Evolutionary conservation across 1,140 invertebrate species (phyloP), one percentile per base, ranked within the genome.

Genomic region (Sycophaga agraensis): DNA sequence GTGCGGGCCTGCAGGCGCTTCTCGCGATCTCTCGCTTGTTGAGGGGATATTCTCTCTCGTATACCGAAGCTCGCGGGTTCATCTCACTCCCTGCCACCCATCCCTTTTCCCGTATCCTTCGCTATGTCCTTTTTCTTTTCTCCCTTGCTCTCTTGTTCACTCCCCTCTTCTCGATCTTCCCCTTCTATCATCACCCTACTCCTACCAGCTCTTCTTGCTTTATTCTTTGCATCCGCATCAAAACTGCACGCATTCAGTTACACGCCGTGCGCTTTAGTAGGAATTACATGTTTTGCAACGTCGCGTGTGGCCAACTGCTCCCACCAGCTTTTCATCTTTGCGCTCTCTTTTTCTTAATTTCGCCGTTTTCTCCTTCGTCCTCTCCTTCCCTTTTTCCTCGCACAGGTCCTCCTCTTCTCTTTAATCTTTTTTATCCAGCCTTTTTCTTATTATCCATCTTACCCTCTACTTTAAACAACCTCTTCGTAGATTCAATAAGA

Each of bases 211-310:
- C n/a, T 43, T 17, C n/a, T 51, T 39, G n/a, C 16, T 56, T 57
- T 48, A 9, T 14, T 60, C 26, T 42, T 1, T n/a, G 24, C 34
- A 17, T 28, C 24, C 22, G 7, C 39, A 26, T 37, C 19, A 28
- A 46, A 42, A 53, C 48, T 37, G 31, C 19, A 22, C 37, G 42
- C 53, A 39, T 63, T 49, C 24, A 28, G 45, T 56, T 56, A 49
- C 45, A 42, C 42, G 11, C 26, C n/a, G 34, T 45, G 19, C 24
- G 50, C 63, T 67, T 65, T 67, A 69, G 55, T 58, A 65, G 51
- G 59, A 66, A 66, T 66, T 68, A 66, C 65, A 65, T 59, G 56
- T 68, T 68, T 65, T 65, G 57, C 62, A 63, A 61, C 53, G 64
- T 70, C 64, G 64, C 64, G 63, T 68, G 68, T 65, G 58, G 60